Evolutionary conservation across 1,140 invertebrate genomes (phyloP), one percentile per base, ranked within the genome.

Genomic region (Drosophila bipectinata): DNA sequence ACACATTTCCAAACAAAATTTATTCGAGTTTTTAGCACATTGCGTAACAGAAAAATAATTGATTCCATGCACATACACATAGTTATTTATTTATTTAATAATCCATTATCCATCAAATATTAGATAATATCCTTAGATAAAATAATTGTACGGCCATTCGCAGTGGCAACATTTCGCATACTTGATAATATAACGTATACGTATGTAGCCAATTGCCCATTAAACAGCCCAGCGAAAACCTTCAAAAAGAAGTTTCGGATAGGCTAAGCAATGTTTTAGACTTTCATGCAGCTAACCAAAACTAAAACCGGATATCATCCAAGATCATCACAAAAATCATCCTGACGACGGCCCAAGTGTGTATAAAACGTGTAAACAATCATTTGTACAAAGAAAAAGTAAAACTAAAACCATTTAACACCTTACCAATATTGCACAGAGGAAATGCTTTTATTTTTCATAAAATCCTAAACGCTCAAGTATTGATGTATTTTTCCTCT

Each of bases 91-190:
- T 39, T 6, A 30, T 14, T 56, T 26, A 74, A 74, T 52, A 75
- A 47, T 47, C 45, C 71, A 58, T 34, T 72, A 63, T 71, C 26
- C 37, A 56, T 28, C 54, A 61, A 61, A 34, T 15, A 45, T 18
- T 24, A 21, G 14, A 49, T 53, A 67, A 53, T 60, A 49, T 18
- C 18, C 62, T 57, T 62, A 32, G 30, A 32, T 10, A 52, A 69
- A 24, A 26, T 10, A 47, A 15, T 37, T 56, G 41, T 69, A 32
- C 39, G 26, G 72, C 62, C 78, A 63, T 85, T 85, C 60, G 67
- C 56, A 77, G 63, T 63, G 73, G 51, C 82, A 21, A 63, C 82
- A 67, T 66, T 77, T 74, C 82, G 81, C 71, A 87, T 84, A 84
- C 81, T 81, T 77, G 72, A 87, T 84, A 81, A 74, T 63, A 62